Percentiles rank a stretch among this genome's conserved stretches.
These are phyloP conservation scores for Chlorodrepanis virens DNA, from an alignment of 2,113 vertebrate species.

Conservation along the genomic window DNA sequence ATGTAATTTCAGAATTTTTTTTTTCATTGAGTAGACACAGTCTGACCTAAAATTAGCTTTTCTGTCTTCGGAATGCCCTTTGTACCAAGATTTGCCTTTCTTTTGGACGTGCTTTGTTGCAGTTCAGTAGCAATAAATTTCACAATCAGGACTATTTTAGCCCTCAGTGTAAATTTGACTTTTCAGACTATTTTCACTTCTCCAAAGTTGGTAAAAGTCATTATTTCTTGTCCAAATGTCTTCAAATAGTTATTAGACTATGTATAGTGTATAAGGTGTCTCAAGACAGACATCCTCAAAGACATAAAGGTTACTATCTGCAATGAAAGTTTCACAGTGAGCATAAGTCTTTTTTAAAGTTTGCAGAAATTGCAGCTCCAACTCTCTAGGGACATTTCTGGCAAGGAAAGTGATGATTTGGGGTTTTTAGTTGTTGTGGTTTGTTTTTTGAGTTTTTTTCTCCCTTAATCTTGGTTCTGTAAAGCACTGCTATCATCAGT, in stretches of 20 bases:
- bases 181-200: not conserved
- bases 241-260: not conserved
- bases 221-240: not conserved
- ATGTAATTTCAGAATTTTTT: not conserved
- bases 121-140: not conserved
- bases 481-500: not conserved
- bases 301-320: not conserved
- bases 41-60: not conserved
- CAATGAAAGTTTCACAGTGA: not conserved
- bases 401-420: not conserved
- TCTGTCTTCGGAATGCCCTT: not conserved
- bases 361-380: not conserved
- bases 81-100: not conserved
- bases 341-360: not conserved
- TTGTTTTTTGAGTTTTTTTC: rapidly evolving
- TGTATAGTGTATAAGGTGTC: not conserved
- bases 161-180: not conserved
- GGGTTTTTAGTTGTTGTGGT: not conserved
- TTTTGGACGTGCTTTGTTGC: not conserved
- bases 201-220: not conserved
- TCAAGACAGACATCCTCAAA: not conserved
- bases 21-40: not conserved
- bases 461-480: not conserved
- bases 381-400: not conserved
- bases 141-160: not conserved